Evolutionary conservation across 2,888 invertebrate species (phyloP).

Genomic region (Meiosimyza decipiens): DNA sequence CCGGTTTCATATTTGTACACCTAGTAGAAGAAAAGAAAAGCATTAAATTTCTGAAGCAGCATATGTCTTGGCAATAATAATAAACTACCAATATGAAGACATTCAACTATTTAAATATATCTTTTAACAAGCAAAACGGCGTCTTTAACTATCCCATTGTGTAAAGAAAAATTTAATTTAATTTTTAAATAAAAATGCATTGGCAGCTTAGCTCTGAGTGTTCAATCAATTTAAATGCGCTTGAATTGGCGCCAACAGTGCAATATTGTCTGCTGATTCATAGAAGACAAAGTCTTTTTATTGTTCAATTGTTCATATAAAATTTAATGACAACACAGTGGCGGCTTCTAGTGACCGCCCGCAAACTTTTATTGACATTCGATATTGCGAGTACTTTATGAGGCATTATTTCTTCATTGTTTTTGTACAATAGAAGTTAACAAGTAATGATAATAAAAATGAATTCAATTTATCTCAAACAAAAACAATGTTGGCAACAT

Average conservation of each 20-base stretch:
- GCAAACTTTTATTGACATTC: conserved; percentile 22
- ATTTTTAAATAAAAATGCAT: no score
- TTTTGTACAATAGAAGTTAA: not conserved
- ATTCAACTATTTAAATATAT: no score
- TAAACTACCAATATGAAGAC: no score
- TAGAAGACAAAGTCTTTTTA: conserved; percentile 9
- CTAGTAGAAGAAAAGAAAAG: no score
- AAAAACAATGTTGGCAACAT: not conserved
- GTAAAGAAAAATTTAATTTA: no score
- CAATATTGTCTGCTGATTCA: not conserved
- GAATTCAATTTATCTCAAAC: not conserved
- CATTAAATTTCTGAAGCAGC: no score
- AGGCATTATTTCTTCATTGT: conserved; percentile 1
- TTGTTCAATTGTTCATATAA: conserved; percentile 6
- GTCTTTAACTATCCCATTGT: no score
- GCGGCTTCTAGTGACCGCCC: conserved; percentile 24
- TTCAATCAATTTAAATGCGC: no score
- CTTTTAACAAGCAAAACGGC: no score
- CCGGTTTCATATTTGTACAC: no score
- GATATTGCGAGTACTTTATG: conserved; percentile 17
- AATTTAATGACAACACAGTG: conserved; percentile 23
- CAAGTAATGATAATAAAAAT: not conserved
- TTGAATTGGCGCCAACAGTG: not conserved
- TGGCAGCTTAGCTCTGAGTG: no score
- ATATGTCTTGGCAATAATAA: no score